Evolutionary conservation across 2,113 vertebrate species (phyloP).

Genomic region (Chlorodrepanis virens): DNA sequence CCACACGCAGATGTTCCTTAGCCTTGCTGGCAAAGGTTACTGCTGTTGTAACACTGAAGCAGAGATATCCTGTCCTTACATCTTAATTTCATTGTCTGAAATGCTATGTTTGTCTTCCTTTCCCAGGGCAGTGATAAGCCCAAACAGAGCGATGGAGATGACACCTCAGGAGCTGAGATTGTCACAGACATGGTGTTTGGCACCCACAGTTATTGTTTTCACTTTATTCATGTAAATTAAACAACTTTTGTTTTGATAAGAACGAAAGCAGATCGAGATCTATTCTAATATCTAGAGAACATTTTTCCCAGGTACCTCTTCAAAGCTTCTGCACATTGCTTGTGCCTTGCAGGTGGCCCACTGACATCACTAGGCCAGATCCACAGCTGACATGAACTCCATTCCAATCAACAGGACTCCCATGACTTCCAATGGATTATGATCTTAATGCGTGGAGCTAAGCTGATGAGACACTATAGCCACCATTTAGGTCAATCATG

Average conservation of each 20-base stretch:
- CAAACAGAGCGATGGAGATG: not conserved
- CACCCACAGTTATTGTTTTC: not conserved
- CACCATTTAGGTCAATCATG: not conserved
- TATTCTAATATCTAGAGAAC: not conserved
- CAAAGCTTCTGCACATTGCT: not conserved
- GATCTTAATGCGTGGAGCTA: not conserved
- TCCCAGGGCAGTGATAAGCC: not conserved
- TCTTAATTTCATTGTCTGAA: not conserved
- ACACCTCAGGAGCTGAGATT: not conserved
- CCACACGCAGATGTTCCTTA: not conserved
- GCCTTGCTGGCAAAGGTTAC: not conserved
- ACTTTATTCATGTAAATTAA: not conserved
- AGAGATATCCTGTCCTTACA: not conserved
- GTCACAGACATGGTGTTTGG: not conserved
- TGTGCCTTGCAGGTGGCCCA: not conserved
- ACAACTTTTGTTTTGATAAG: not conserved
- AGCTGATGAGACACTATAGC: not conserved
- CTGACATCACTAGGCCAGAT: not conserved
- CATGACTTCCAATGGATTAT: not conserved
- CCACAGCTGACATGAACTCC: not conserved
- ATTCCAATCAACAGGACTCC: not conserved
- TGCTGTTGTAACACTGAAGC: not conserved
- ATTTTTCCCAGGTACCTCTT: not conserved
- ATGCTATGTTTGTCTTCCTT: not conserved
- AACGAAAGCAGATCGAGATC: not conserved